phyloP scores from a whole-genome alignment of 1,140 invertebrate genomes.

The Hypothenemus hampei region DNA sequence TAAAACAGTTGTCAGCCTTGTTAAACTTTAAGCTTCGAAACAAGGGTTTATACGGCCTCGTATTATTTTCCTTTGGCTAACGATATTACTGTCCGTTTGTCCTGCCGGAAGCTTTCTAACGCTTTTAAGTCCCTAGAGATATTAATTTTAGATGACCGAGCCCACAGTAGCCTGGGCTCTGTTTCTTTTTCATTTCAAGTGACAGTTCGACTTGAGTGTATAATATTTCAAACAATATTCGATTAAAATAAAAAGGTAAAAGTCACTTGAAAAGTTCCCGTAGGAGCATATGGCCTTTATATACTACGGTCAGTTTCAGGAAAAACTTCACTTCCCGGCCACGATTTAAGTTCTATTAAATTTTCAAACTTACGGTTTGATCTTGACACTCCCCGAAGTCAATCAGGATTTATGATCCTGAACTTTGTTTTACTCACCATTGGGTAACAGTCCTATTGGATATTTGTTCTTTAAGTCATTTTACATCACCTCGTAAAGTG shows the following conservation, averaged over 20 bases:
- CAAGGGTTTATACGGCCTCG: constrained; percentile 1
- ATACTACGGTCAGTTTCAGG: no score
- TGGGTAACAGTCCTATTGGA: not conserved
- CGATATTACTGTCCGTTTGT: constrained; percentile 6
- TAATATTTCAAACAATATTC: no score
- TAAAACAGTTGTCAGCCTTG: not conserved
- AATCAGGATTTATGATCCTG: not conserved
- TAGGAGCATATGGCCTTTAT: no score
- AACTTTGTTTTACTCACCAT: not conserved
- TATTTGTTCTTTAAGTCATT: not conserved
- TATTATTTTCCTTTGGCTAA: constrained; percentile 4
- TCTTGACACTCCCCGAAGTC: not conserved
- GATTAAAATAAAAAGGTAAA: no score
- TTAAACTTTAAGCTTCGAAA: constrained; percentile 5
- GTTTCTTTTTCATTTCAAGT: not conserved
- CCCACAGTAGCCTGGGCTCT: not conserved
- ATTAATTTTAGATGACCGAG: constrained; percentile 1
- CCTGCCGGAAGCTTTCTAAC: not conserved
- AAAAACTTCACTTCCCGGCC: no score
- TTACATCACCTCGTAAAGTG: no score
- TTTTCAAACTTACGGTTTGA: not conserved
- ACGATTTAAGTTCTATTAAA: not conserved
- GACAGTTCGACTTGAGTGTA: no score
- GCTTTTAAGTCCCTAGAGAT: not conserved
- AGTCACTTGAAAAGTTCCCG: no score